phyloP scores from a whole-genome alignment of 2,113 vertebrate genomes.

The Herpailurus yagouaroundi region DNA sequence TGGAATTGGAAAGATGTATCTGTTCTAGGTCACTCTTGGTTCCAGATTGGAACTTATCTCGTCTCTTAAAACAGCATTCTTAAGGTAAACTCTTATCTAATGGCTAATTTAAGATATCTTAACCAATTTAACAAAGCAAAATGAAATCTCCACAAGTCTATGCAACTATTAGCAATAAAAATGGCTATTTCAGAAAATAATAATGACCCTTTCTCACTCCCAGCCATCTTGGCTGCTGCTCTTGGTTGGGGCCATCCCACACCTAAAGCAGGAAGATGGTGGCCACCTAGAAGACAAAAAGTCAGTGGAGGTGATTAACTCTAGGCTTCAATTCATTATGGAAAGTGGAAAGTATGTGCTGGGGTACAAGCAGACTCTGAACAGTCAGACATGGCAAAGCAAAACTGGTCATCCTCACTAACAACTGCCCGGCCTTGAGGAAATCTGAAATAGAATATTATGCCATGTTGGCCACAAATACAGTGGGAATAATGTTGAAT shows the following conservation, averaged over 20 bases:
- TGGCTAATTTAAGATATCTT: conserved; percentile 18
- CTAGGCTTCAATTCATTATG: background rate
- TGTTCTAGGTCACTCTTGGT: conserved; percentile 1
- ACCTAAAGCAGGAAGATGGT: background rate
- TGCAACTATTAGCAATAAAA: conserved; percentile 30
- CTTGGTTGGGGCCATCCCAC: background rate
- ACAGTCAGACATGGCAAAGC: background rate
- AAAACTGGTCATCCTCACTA: background rate
- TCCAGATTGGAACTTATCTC: conserved; percentile 2
- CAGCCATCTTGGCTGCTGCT: background rate
- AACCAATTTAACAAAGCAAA: background rate
- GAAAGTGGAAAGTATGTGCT: background rate
- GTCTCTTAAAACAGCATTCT: background rate
- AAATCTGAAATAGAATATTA: background rate
- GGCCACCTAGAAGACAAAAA: background rate
- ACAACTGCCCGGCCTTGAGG: background rate
- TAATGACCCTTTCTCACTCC: background rate
- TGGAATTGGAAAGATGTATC: background rate
- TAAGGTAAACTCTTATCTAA: conserved; percentile 12
- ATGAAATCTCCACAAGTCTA: conserved; percentile 12
- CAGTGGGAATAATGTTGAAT: background rate
- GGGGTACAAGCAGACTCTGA: background rate
- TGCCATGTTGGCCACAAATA: background rate
- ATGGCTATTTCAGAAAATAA: background rate
- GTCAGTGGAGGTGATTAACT: background rate